Base-by-base conservation (phyloP, 1,140 invertebrate species). In the Euborellia annulipes region DNA sequence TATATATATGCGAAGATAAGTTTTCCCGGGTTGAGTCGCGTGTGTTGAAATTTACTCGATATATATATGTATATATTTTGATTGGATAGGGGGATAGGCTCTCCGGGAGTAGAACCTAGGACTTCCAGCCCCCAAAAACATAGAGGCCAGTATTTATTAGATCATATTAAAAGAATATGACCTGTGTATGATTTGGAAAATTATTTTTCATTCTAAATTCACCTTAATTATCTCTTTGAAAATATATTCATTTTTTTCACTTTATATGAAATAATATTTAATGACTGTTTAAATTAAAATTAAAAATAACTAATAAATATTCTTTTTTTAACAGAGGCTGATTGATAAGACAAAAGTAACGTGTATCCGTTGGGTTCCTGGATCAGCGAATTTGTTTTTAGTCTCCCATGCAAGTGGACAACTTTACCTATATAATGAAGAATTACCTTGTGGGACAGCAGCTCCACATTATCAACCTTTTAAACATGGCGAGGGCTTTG, bases 271-370 rank as follows among this genome's bases (percentile, higher is more conserved):
- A 17, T 32, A 23, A 4, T 19, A 43, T 32, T 39, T 20, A 20
- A 27, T 27, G 4, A 6, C 11, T 27, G 11, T n/a, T 6, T 27
- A 27, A 27, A 27, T 27, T 27, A 6, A 27, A 6, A 6, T 27
- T 27, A 4, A 6, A 4, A 11, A 6, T 27, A 6, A 6, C 23
- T 27, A 27, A 27, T 27, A n/a, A n/a, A 19, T 47, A 36, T 48
- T 50, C 51, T 61, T 55, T 53, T 54, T 56, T 68, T 78, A 58
- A 43, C 74, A 94, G 87, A 82, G 92, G 64, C 67, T 94, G 56
- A 95, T 98, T 61, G 95, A 99, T 62, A 98, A 97, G 69, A 92
- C 84, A 44, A 85, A 89, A 68, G 94, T 98, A 51, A 98, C 95
- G n/a, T 98, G 94, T 65, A 81, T 98, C 57, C 82, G 85, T 58